Percentiles rank a stretch among this genome's conserved stretches.
These are phyloP conservation scores for Iselma pallidipennis DNA, from an alignment of 2,888 invertebrate genomes.

Conservation along the genomic window DNA sequence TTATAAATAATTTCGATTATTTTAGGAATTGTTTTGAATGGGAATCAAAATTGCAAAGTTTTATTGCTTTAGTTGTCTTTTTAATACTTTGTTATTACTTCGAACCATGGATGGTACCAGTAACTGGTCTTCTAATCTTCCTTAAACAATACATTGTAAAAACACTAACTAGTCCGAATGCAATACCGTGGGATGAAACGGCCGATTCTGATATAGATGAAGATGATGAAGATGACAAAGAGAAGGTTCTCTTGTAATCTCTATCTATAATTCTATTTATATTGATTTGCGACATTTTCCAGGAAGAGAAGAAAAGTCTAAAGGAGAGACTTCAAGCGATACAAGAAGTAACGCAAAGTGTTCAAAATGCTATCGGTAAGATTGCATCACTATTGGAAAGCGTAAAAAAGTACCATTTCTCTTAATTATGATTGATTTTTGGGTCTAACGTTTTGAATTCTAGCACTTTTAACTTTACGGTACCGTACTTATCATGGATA, in stretches of 20 bases:
- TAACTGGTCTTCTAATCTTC: constrained; percentile 79
- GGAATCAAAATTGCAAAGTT: constrained; percentile 87
- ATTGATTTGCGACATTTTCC: too few relatives aligned
- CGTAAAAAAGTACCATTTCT: constrained; percentile 79
- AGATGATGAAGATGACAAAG: constrained; percentile 90
- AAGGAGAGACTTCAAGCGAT: constrained; percentile 93
- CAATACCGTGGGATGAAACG: constrained; percentile 53
- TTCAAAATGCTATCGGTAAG: constrained; percentile 94
- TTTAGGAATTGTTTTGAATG: constrained; percentile 94
- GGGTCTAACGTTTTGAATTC: constrained; percentile 12
- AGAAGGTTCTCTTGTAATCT: too few relatives aligned
- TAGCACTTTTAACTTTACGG: constrained; percentile 95
- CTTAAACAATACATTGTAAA: constrained; percentile 71
- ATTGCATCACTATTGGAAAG: constrained; percentile 93
- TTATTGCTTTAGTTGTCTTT: constrained; percentile 82
- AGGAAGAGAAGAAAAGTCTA: constrained; percentile 95
- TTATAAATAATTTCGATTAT: constrained; percentile 21
- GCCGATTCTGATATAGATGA: constrained; percentile 67
- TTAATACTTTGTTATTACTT: constrained; percentile 90
- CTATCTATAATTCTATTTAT: too few relatives aligned
- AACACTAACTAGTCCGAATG: constrained; percentile 49
- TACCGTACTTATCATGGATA: constrained; percentile 93
- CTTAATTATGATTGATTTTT: not conserved
- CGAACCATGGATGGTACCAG: constrained; percentile 93
- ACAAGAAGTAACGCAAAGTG: constrained; percentile 95